Percentiles rank a stretch among this genome's conserved stretches.
phyloP scores from a whole-genome alignment of 2,888 invertebrate genomes.

The Cantharis rustica region DNA sequence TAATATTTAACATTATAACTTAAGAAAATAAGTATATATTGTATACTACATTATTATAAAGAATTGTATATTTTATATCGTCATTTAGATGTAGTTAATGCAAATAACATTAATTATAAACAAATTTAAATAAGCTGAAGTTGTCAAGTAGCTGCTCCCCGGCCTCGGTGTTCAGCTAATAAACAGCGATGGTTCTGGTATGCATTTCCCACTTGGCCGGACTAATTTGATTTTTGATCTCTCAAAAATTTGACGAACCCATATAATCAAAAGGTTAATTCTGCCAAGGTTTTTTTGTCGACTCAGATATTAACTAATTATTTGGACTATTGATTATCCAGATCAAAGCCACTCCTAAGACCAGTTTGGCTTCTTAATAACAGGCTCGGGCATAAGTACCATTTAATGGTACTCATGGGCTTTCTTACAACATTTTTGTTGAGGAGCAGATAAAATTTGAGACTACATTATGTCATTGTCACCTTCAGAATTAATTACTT shows the following conservation, averaged over 20 bases:
- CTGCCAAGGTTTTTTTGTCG: neutral
- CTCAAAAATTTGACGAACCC: neutral
- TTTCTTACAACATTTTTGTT: neutral
- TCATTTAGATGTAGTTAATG: no score
- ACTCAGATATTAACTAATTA: neutral
- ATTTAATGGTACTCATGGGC: neutral
- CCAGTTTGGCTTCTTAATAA: neutral
- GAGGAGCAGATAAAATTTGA: no score
- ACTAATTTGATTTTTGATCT: neutral
- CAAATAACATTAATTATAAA: no score
- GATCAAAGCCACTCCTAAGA: neutral
- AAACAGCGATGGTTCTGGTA: no score
- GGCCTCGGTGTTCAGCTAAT: no score
- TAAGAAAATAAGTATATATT: no score
- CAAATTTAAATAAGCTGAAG: no score
- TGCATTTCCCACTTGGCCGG: no score
- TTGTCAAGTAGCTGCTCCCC: no score
- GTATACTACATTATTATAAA: no score
- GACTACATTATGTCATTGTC: neutral
- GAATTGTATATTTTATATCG: no score
- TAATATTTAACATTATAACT: no score
- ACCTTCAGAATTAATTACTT: neutral
- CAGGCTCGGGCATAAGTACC: neutral
- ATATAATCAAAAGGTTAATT: neutral
- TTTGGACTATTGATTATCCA: neutral